Evolutionary conservation across 2,113 vertebrate species (phyloP).

Genomic region (Eulemur macaco): DNA sequence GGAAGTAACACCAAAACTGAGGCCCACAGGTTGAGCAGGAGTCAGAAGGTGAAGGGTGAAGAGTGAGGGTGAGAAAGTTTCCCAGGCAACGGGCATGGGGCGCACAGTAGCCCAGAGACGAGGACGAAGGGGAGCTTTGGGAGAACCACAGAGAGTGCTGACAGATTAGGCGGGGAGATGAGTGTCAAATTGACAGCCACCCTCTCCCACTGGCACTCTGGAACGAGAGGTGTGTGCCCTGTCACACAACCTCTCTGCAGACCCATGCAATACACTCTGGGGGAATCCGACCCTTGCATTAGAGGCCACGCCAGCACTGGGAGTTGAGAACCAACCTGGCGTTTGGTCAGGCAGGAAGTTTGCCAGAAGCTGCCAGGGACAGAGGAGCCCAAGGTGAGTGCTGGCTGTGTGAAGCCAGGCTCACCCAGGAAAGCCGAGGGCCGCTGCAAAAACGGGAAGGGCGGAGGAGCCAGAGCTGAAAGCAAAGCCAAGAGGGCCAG

Average conservation of each 20-base stretch:
- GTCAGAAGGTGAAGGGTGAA: neutral
- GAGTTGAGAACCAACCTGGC: neutral
- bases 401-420: neutral
- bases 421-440: neutral
- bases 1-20: neutral
- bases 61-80: neutral
- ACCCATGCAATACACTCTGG: neutral
- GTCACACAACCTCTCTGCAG: neutral
- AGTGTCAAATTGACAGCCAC: neutral
- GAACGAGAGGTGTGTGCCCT: neutral
- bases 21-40: neutral
- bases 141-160: neutral
- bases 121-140: accelerated
- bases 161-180: neutral
- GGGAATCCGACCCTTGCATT: too few relatives aligned
- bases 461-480: neutral
- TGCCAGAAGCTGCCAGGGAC: neutral
- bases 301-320: neutral
- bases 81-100: accelerated
- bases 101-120: neutral
- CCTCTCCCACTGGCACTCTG: accelerated
- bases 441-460: neutral
- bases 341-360: neutral
- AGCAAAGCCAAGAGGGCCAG: neutral
- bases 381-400: neutral